phyloP scores from a whole-genome alignment of 2,797 vertebrate species.

The Lindbergichthys nudifrons region DNA sequence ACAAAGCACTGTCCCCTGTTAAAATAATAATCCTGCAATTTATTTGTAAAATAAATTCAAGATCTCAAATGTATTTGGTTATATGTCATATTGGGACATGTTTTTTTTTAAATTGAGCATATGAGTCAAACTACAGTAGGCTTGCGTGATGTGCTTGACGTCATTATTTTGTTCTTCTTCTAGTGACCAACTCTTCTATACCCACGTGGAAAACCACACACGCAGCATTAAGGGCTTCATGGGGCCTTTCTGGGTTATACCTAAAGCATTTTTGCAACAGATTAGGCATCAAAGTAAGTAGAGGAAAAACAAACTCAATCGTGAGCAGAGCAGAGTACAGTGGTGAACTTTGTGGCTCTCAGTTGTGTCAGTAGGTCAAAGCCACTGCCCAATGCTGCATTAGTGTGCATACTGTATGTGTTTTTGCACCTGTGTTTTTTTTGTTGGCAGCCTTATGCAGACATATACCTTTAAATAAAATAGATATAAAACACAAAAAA shows the following conservation, averaged over 20 bases:
- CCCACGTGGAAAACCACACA: constrained; percentile 77
- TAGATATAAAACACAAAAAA: constrained; percentile 15
- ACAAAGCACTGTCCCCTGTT: not conserved
- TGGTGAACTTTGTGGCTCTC: constrained; percentile 46
- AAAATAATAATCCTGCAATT: not conserved
- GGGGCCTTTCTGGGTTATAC: constrained; percentile 54
- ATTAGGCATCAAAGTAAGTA: constrained; percentile 28
- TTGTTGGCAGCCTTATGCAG: not conserved
- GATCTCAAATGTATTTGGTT: not conserved
- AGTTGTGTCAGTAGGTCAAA: constrained; percentile 58
- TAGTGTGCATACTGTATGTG: constrained; percentile 9
- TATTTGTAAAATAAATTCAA: not conserved
- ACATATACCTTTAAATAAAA: constrained; percentile 1
- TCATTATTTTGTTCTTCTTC: constrained; percentile 52
- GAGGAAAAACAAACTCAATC: constrained; percentile 14
- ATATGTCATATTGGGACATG: not conserved
- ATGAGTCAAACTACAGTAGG: constrained; percentile 68
- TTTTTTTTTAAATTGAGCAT: constrained; percentile 47
- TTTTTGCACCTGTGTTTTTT: constrained; percentile 39
- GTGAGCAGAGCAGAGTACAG: constrained; percentile 18
- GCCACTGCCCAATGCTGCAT: constrained; percentile 33
- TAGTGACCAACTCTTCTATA: constrained; percentile 73
- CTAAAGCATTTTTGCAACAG: constrained; percentile 38
- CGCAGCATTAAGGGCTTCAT: constrained; percentile 51
- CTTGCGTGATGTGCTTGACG: constrained; percentile 55